Evolutionary conservation across 2,888 invertebrate species (phyloP), one percentile per base, ranked within the genome.

Genomic region (Oxytorus armatus): DNA sequence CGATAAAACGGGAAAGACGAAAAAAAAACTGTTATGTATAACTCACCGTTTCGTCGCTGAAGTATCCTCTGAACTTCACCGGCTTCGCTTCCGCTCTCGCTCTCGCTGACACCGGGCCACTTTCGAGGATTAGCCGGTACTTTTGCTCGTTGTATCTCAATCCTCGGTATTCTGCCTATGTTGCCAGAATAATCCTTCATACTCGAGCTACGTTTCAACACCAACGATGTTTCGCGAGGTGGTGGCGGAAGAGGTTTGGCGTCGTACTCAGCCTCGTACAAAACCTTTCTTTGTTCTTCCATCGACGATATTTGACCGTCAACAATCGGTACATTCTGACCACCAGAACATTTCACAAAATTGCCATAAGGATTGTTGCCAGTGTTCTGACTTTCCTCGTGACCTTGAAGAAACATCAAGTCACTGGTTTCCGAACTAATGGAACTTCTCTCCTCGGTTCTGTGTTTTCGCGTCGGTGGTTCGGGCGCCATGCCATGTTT

Each of bases 61-160:
- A 94, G 91, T 86, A 95, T 95, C 84, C 94, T 93, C 87, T 95
- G 95, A 77, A 95, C 94, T 92, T 96, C 96, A 3, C 95, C 95
- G 44, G 95, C 95, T 89, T 96, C 96, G 47, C 95, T 95, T 25
- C 95, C 95, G 88, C 95, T 95, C 89, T 96, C 96, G 79, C 95
- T 95, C 87, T 95, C 95, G 74, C 86, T 82, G 70, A 88, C 65
- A 4, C 83, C 83, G 29, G 86, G 68, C 85, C 85, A 87, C 65
- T 85, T 88, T 44, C 86, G 83, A 8, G 84, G 84, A 61, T 85
- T 81, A 1, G 65, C 82, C 23, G 61, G 42, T 18, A 79, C 82
- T 65, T 83, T 81, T 7, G 77, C 73, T 1, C 82, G 69, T 14
- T 82, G 74, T 44, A 75, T 79, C 74, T 57, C 79, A 42, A 51